Evolutionary conservation across 2,797 vertebrate species (phyloP), one percentile per base, ranked within the genome.

Genomic region (Sparidentex hasta): DNA sequence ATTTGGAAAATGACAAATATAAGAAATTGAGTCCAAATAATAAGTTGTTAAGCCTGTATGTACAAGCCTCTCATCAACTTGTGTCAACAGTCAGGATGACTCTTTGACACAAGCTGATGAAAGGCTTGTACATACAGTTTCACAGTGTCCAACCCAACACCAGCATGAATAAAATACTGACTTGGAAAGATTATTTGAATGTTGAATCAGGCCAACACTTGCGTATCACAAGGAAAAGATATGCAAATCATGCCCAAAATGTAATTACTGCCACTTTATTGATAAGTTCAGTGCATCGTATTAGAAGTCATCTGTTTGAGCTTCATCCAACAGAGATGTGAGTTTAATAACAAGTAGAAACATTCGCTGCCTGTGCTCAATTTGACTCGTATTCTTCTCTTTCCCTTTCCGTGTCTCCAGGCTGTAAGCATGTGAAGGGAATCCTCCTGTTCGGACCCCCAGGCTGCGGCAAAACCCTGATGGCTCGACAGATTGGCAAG

Each of bases 361-460:
- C 18, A 20, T 70, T 52, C 43, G 3, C 43, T 17, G 14, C 29
- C 33, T 74, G 21, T 6, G 38, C 50, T 67, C 2, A 1, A 25
- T 44, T 48, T 38, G 57, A 75, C 47, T 25, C 66, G 7, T 4
- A 0, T 11, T 58, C 29, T 25, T 55, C 21, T 64, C 61, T 48
- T 9, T 55, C 63, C 63, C 18, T 48, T 43, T 38, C 8, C 27
- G 17, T 83, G 50, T 83, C 77, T 85, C 61, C 84, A 99, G 98
- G 98, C 76, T 99, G 98, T 91, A 99, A 99, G 72, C 98, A 99
- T 5, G 97, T 99, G 80, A 99, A 99, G 92, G 98, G 98, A 47
- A 99, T 99, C 83, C 94, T 99, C 48, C 91, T 99, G n/a, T 99
- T 94, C 0, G 98, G 97, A 1, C 98, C 98, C 33, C 98, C 98